phyloP scores from a whole-genome alignment of 1,140 invertebrate genomes.

The Tachypleus tridentatus region DNA sequence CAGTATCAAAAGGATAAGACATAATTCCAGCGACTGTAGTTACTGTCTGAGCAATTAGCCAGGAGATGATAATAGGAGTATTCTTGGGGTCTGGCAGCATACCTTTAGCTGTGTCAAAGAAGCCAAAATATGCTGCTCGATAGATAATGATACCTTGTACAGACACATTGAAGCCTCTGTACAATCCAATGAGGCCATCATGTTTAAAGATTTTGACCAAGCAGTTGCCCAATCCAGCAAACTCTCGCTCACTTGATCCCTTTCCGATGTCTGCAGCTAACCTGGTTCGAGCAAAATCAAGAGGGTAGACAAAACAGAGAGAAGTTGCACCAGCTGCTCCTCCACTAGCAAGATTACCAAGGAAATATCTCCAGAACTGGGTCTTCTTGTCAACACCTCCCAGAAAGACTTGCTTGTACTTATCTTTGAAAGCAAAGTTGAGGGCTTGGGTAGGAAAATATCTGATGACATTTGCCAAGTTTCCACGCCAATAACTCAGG shows the following conservation, averaged over 20 bases:
- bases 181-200: slow-evolving; percentile 73
- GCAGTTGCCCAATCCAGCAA: slow-evolving; percentile 75
- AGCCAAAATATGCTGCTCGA: slow-evolving; percentile 84
- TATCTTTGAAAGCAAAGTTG: slow-evolving; percentile 91
- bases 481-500: slow-evolving; percentile 87
- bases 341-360: slow-evolving; percentile 79
- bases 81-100: slow-evolving; percentile 70
- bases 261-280: slow-evolving; percentile 77
- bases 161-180: slow-evolving; percentile 85
- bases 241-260: slow-evolving; percentile 63
- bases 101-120: slow-evolving; percentile 83
- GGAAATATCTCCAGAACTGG: slow-evolving; percentile 75
- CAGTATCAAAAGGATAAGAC: slow-evolving; percentile 90
- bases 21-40: slow-evolving; percentile 77
- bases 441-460: slow-evolving; percentile 92
- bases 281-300: slow-evolving; percentile 89
- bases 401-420: slow-evolving; percentile 49
- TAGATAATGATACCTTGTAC: slow-evolving; percentile 57
- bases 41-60: slow-evolving; percentile 71
- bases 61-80: slow-evolving; percentile 69
- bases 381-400: slow-evolving; percentile 71
- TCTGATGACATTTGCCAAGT: slow-evolving; percentile 80
- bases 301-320: slow-evolving; percentile 85
- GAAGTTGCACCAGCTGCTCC: slow-evolving; percentile 88
- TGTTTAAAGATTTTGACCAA: slow-evolving; percentile 72